phyloP scores from a whole-genome alignment of 35 echinoderm and acorn worm genomes.

The Acanthaster planci region DNA sequence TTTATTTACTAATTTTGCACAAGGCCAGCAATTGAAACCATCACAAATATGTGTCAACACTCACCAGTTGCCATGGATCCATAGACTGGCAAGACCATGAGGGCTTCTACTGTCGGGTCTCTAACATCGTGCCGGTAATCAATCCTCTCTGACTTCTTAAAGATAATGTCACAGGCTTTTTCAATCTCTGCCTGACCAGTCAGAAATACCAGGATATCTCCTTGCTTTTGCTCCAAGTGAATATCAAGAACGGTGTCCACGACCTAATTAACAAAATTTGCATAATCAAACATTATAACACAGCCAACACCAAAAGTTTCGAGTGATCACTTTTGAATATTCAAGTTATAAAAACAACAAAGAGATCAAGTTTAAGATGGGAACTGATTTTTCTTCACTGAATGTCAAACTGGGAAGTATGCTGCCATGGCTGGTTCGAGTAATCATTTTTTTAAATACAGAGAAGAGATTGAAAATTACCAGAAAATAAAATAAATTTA shows the following conservation, averaged over 20 bases:
- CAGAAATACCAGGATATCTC: slow-evolving; percentile 92
- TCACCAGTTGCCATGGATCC: slow-evolving; percentile 97
- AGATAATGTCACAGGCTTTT: slow-evolving; percentile 81
- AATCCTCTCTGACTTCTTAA: slow-evolving; percentile 76
- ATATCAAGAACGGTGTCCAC: slow-evolving; percentile 94
- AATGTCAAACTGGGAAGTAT: too few species aligned
- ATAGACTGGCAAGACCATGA: slow-evolving; percentile 90
- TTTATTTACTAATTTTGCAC: too few species aligned
- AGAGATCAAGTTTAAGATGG: too few species aligned
- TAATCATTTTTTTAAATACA: too few species aligned
- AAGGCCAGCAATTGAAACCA: too few species aligned
- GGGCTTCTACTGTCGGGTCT: slow-evolving; percentile 69
- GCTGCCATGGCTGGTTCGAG: too few species aligned
- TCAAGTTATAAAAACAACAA: not conserved
- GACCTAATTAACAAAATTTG: slow-evolving; percentile 46
- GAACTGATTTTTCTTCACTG: too few species aligned
- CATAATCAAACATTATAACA: not conserved
- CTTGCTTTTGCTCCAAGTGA: slow-evolving; percentile 86
- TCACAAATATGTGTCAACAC: too few species aligned
- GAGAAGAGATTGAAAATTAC: too few species aligned
- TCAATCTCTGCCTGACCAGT: slow-evolving; percentile 98
- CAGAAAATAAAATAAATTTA: too few species aligned
- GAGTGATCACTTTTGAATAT: too few species aligned
- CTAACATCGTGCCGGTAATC: slow-evolving; percentile 84
- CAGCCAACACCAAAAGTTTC: too few species aligned